Base-by-base conservation (phyloP, 2,888 invertebrate genomes). In the Margaritifera margaritifera region DNA sequence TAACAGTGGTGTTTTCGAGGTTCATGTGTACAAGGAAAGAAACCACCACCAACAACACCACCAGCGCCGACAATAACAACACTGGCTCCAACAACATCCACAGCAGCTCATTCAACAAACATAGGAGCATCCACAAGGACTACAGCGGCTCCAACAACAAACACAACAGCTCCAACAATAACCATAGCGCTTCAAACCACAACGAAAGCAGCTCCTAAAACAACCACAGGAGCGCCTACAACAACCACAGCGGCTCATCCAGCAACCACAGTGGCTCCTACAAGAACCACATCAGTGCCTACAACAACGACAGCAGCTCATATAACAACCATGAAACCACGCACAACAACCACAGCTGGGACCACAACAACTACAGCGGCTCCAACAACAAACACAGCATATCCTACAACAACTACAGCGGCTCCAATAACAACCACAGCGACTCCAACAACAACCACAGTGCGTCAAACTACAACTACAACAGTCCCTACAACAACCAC, bases 371-470 rank as follows among this genome's bases (percentile, higher is more conserved):
- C 27, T 3, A 6, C 62, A 50, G n/a, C 62, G 6, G 51, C 62
- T 6, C 15, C 56, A 18, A 54, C 62, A 22, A 24, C 62, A 50
- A 55, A 50, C 6, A 6, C 57, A 11, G 22, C 56, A n/a, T n/a
- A n/a, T n/a, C 15, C 62, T 4, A 19, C 62, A 42, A 67, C 62
- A 50, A 50, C 62, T 22, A 6, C 62, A 50, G n/a, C 62, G 6
- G 51, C 62, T 6, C 15, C 56, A 18, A 54, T 57, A 22, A 24
- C 62, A 50, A 55, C 56, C 6, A 6, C 57, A 11, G 22, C 56
- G 20, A 20, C 62, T 15, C 6, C 62, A 8, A 42, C 62, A 51
- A 55, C 62, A 6, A 67, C 62, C 6, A 55, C 42, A 51, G n/a
- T n/a, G n/a, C n/a, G n/a, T n/a, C n/a, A n/a, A n/a, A n/a, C n/a